Evolutionary conservation across 2,113 vertebrate genomes (phyloP).

Genomic region (Chunga burmeisteri): DNA sequence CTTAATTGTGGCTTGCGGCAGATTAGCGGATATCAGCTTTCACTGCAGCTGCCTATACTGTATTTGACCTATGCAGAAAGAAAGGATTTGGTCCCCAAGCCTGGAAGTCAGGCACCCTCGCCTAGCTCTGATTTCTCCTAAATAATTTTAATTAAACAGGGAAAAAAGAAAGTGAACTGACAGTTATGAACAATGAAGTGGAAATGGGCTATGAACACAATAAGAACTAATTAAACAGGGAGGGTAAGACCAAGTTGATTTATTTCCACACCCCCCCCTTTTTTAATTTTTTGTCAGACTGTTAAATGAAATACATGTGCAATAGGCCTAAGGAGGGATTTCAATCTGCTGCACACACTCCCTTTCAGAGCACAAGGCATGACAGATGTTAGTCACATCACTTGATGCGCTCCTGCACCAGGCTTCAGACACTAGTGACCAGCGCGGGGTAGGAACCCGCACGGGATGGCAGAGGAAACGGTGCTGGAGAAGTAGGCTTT

Average conservation of each 20-base stretch:
- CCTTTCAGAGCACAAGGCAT: not conserved
- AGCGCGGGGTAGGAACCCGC: not conserved
- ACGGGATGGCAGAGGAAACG: not conserved
- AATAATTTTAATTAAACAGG: conserved; percentile 56
- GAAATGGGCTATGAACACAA: conserved; percentile 43
- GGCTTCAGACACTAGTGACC: not conserved
- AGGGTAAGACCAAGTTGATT: conserved; percentile 17
- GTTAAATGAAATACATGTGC: conserved; percentile 61
- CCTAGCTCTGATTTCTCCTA: conserved; percentile 29
- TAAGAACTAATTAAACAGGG: conserved; percentile 51
- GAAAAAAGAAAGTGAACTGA: not conserved
- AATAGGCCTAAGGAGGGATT: not conserved
- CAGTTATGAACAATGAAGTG: conserved; percentile 54
- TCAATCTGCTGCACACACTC: conserved; percentile 46
- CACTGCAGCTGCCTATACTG: conserved; percentile 10
- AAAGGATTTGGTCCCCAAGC: not conserved
- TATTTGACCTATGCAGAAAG: not conserved
- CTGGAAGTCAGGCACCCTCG: not conserved
- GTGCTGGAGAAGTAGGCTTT: not conserved
- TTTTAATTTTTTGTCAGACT: not conserved
- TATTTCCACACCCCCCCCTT: not conserved
- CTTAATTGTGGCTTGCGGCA: not conserved
- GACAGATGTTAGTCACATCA: conserved; percentile 39
- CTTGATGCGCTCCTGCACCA: not conserved
- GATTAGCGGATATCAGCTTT: conserved; percentile 1